phyloP scores from a whole-genome alignment of 2,797 vertebrate species.

The Cirrhinus mrigala region DNA sequence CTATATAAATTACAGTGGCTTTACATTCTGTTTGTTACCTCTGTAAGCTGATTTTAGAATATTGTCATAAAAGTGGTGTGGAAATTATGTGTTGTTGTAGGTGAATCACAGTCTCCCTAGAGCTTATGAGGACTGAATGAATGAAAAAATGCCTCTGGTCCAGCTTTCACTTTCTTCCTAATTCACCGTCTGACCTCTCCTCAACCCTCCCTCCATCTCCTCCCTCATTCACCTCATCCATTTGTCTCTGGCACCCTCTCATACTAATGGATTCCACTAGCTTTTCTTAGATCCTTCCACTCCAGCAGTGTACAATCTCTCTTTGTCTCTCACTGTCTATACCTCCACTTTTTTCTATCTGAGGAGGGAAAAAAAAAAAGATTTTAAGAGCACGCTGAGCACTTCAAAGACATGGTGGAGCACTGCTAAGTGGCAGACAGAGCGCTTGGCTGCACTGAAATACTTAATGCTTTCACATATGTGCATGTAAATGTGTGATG shows the following conservation, averaged over 20 bases:
- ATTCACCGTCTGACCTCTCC: constrained; percentile 37
- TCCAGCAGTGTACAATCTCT: constrained; percentile 10
- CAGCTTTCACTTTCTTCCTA: background rate
- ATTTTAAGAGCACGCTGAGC: background rate
- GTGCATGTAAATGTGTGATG: background rate
- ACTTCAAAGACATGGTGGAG: constrained; percentile 8
- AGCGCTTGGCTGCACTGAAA: background rate
- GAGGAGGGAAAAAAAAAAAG: background rate
- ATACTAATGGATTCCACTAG: constrained; percentile 39
- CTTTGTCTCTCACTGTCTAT: constrained; percentile 32
- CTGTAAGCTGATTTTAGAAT: background rate
- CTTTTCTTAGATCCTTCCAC: constrained; percentile 42
- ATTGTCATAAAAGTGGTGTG: background rate
- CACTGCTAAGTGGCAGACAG: background rate
- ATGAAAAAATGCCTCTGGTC: constrained; percentile 17
- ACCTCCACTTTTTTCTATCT: constrained; percentile 8
- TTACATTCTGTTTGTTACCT: background rate
- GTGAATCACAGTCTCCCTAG: constrained; percentile 22
- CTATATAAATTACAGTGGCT: background rate
- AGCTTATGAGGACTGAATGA: background rate
- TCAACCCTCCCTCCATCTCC: constrained; percentile 10
- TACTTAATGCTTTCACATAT: background rate
- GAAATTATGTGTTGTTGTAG: background rate
- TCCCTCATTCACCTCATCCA: constrained; percentile 9
- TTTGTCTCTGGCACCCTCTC: constrained; percentile 33